Evolutionary conservation across 2,888 invertebrate species (phyloP).

Genomic region (Drosophila cracens): DNA sequence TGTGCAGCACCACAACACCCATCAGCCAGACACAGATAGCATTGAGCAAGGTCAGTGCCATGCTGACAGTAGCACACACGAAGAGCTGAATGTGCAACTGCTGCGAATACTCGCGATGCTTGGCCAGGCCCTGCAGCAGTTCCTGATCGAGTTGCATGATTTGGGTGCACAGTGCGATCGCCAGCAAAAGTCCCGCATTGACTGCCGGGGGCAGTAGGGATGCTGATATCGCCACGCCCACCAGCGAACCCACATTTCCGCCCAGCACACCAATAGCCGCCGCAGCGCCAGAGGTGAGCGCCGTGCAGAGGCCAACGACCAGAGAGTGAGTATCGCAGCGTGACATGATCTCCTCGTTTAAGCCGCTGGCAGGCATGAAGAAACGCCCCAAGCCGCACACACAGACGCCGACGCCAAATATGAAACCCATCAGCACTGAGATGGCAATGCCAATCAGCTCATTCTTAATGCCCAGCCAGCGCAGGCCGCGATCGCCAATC

Average conservation of each 20-base stretch:
- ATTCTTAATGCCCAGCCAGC: slow-evolving; percentile 88
- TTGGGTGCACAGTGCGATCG: slow-evolving; percentile 86
- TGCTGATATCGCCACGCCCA: slow-evolving; percentile 92
- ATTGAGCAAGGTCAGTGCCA: slow-evolving; percentile 89
- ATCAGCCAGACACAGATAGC: slow-evolving; percentile 90
- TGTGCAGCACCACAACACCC: slow-evolving; percentile 90
- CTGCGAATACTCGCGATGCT: slow-evolving; percentile 86
- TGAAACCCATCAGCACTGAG: slow-evolving; percentile 88
- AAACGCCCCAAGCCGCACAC: slow-evolving; percentile 86
- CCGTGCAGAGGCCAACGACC: slow-evolving; percentile 90
- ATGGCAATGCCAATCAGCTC: slow-evolving; percentile 89
- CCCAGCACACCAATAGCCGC: slow-evolving; percentile 91
- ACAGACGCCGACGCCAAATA: slow-evolving; percentile 86
- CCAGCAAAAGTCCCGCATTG: slow-evolving; percentile 89
- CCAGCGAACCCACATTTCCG: slow-evolving; percentile 90
- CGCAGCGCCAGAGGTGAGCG: slow-evolving; percentile 90
- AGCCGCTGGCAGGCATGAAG: slow-evolving; percentile 87
- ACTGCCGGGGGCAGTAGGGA: slow-evolving; percentile 92
- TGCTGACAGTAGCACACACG: slow-evolving; percentile 88
- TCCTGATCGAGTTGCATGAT: slow-evolving; percentile 84
- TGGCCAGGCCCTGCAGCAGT: slow-evolving; percentile 76
- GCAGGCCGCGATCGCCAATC: slow-evolving; percentile 87
- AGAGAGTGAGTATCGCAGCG: slow-evolving; percentile 88
- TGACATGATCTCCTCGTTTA: slow-evolving; percentile 88
- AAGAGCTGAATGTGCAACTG: slow-evolving; percentile 87